Evolutionary conservation across 64 coral and sea anemone species (phyloP).

Genomic region (Stylophora pistillata): DNA sequence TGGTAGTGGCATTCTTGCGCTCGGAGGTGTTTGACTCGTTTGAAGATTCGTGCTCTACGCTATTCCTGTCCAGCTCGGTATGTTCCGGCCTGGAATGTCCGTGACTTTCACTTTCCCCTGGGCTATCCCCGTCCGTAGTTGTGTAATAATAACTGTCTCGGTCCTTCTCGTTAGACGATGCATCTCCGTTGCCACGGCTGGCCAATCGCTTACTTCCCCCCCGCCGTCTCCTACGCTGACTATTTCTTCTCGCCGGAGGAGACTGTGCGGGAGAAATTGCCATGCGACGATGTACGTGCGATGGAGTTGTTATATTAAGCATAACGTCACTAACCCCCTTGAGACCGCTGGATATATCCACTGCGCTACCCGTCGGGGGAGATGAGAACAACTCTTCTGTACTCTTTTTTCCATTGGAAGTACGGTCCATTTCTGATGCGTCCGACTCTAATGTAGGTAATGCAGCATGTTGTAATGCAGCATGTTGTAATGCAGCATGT

Average conservation of each 20-base stretch:
- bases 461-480: conserved; percentile 3
- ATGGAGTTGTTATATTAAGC: conserved; percentile 63
- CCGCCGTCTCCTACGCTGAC: conserved; percentile 58
- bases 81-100: not conserved
- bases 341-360: conserved; percentile 79
- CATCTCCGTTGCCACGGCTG: conserved; percentile 32
- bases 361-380: conserved; percentile 8
- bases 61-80: not conserved
- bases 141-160: conserved; percentile 51
- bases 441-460: conserved; percentile 12
- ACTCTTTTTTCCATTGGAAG: conserved; percentile 11
- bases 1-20: not conserved
- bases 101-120: conserved; percentile 5
- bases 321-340: conserved; percentile 72
- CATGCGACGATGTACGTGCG: conserved; percentile 66
- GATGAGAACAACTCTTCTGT: conserved; percentile 19
- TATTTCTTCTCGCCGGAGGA: conserved; percentile 49
- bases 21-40: conserved; percentile 26
- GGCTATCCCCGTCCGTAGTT: conserved; percentile 52
- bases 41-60: not conserved
- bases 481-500: not conserved
- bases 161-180: conserved; percentile 46
- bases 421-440: conserved; percentile 20
- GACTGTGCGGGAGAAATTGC: conserved; percentile 76
- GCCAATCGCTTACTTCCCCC: conserved; percentile 31